A percentile compares a stretch with the other conserved stretches of the same genome.
These are phyloP conservation scores for Formica selysi DNA, from an alignment of 1,140 invertebrate genomes.

Conservation along the genomic window DNA sequence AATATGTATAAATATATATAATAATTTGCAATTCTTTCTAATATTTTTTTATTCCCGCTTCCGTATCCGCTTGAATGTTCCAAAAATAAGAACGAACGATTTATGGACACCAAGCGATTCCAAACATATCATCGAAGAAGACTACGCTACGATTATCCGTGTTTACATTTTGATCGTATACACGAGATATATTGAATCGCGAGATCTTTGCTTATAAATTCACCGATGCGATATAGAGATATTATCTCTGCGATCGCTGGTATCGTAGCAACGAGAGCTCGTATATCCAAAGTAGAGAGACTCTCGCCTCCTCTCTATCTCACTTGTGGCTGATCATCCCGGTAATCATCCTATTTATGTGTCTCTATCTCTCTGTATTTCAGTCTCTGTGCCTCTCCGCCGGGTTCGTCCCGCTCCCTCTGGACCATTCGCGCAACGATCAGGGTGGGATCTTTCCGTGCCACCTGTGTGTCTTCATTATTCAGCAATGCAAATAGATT, in stretches of 20 bases:
- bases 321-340: constrained; percentile 41
- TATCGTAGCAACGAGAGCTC: not conserved
- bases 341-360: constrained; percentile 56
- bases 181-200: not conserved
- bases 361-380: constrained; percentile 51
- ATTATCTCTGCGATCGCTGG: constrained; percentile 41
- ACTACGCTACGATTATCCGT: no score
- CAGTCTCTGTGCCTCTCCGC: not conserved
- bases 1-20: not conserved
- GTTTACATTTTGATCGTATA: not conserved
- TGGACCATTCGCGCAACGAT: constrained; percentile 77
- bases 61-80: no score
- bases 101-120: no score
- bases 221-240: constrained; percentile 17
- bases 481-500: constrained; percentile 83
- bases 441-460: constrained; percentile 80
- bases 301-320: constrained; percentile 46
- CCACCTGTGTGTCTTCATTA: constrained; percentile 83
- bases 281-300: constrained; percentile 62
- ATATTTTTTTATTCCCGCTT: not conserved
- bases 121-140: not conserved
- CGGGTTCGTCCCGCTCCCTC: constrained; percentile 64
- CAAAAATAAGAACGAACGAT: no score
- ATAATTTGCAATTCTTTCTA: not conserved
- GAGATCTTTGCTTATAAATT: constrained; percentile 22